A percentile compares a stretch with the other conserved stretches of the same genome.
Conservation (phyloP, 2,113 vertebrate genomes). For the Beaufortia kweichowensis region DNA sequence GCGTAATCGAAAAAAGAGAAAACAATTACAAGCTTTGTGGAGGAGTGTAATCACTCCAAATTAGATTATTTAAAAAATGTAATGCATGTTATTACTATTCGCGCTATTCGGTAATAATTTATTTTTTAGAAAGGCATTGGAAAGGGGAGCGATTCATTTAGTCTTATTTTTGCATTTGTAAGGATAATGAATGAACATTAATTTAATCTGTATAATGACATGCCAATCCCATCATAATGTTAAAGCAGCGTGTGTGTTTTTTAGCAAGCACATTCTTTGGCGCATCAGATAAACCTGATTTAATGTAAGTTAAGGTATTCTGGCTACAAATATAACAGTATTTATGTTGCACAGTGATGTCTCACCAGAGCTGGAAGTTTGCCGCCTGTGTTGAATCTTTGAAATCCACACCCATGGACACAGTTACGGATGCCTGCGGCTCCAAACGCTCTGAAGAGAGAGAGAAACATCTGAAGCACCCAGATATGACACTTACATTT, state of each 20-base stretch:
- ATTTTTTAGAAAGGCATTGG: slow-evolving; percentile 20
- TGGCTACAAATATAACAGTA: too few species aligned
- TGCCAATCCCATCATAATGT: not conserved
- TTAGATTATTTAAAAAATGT: slow-evolving; percentile 73
- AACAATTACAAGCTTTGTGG: slow-evolving; percentile 84
- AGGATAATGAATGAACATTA: slow-evolving; percentile 28
- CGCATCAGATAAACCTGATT: not conserved
- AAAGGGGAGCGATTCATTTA: slow-evolving; percentile 20
- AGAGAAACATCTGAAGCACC: not conserved
- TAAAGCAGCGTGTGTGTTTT: not conserved
- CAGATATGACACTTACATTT: not conserved
- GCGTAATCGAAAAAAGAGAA: slow-evolving; percentile 88
- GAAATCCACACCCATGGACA: slow-evolving; percentile 93
- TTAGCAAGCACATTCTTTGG: not conserved
- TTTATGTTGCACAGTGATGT: slow-evolving; percentile 34
- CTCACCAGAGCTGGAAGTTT: slow-evolving; percentile 95
- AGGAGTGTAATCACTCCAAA: slow-evolving; percentile 83
- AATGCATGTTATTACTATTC: slow-evolving; percentile 22
- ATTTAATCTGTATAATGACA: slow-evolving; percentile 34
- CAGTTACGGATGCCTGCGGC: slow-evolving; percentile 81
- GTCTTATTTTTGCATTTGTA: slow-evolving; percentile 13
- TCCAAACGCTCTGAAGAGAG: slow-evolving; percentile 81
- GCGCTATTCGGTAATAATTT: slow-evolving; percentile 30
- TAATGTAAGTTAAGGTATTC: too few species aligned
- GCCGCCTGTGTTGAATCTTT: slow-evolving; percentile 94